These are phyloP conservation scores for Styela plicata DNA, from an alignment of 23 tunicate species.

Conservation along the genomic window DNA sequence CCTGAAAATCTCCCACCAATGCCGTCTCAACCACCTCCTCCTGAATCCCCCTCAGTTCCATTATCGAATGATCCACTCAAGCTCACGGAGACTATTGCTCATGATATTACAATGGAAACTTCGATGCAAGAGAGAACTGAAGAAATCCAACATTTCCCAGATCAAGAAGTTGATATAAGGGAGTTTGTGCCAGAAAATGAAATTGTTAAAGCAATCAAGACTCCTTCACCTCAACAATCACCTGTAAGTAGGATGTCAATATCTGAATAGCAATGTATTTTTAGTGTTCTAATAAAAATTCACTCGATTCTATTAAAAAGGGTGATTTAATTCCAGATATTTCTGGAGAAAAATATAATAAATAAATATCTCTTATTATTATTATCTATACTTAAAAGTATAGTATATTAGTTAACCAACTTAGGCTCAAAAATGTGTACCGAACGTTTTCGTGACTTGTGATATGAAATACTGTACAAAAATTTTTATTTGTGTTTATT, in stretches of 20 bases:
- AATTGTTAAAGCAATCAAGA: constrained; percentile 19
- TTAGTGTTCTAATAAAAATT: too few relatives aligned
- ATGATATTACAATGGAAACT: neutral
- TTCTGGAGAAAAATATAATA: too few relatives aligned
- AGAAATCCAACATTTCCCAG: constrained; percentile 2
- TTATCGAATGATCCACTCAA: neutral
- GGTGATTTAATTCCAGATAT: too few relatives aligned
- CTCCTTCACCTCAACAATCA: constrained; percentile 4
- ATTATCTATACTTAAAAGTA: too few relatives aligned
- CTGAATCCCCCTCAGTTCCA: neutral
- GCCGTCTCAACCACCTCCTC: constrained; percentile 26
- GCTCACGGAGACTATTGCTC: neutral
- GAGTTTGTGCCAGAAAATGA: neutral
- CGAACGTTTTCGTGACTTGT: too few relatives aligned
- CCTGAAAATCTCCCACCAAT: constrained; percentile 23
- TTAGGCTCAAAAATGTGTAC: too few relatives aligned
- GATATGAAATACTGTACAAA: too few relatives aligned
- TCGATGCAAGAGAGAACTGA: neutral
- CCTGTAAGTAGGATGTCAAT: constrained; percentile 8
- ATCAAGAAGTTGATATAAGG: constrained; percentile 1
- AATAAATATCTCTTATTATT: too few relatives aligned
- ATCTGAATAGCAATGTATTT: too few relatives aligned
- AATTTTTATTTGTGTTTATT: too few relatives aligned
- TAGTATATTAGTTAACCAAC: too few relatives aligned
- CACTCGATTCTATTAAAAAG: too few relatives aligned